Percentiles rank a stretch among this genome's conserved stretches.
These are phyloP conservation scores for Plectropomus leopardus DNA, from an alignment of 2,113 vertebrate genomes.

Conservation along the genomic window DNA sequence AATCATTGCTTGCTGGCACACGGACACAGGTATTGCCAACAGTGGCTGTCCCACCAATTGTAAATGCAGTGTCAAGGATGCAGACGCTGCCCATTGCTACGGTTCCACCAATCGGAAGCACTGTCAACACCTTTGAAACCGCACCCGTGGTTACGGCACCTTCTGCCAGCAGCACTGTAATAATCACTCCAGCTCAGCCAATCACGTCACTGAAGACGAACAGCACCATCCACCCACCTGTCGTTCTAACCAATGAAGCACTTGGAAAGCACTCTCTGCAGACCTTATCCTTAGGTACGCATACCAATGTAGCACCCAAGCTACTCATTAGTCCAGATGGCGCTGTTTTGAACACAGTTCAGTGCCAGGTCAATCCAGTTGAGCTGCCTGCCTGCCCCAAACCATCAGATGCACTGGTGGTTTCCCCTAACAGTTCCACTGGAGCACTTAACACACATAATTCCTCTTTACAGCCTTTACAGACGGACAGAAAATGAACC, in stretches of 20 bases:
- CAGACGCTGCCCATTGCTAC: slow-evolving; percentile 86
- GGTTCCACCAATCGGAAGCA: slow-evolving; percentile 83
- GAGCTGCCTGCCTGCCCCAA: slow-evolving; percentile 80
- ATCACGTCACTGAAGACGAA: slow-evolving; percentile 56
- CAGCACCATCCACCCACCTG: slow-evolving; percentile 47
- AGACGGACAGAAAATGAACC: slow-evolving; percentile 62
- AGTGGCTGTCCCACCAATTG: slow-evolving; percentile 86
- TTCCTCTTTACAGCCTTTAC: slow-evolving; percentile 60
- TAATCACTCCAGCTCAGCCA: slow-evolving; percentile 67
- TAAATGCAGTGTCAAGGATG: slow-evolving; percentile 77
- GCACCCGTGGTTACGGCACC: slow-evolving; percentile 67
- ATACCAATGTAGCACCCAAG: slow-evolving; percentile 86
- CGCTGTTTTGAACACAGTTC: slow-evolving; percentile 90
- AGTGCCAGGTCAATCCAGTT: slow-evolving; percentile 73
- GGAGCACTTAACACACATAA: slow-evolving; percentile 82
- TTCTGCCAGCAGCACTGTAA: slow-evolving; percentile 62
- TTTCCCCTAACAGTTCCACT: slow-evolving; percentile 82
- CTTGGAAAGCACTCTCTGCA: slow-evolving; percentile 64
- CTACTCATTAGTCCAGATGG: slow-evolving; percentile 93
- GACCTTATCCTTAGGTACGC: slow-evolving; percentile 77
- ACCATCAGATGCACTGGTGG: slow-evolving; percentile 79
- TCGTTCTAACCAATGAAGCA: slow-evolving; percentile 51
- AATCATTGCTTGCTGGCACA: slow-evolving; percentile 56
- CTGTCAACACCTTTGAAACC: slow-evolving; percentile 76
- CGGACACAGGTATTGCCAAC: slow-evolving; percentile 79